These are phyloP conservation scores for Stratiomys singularior DNA, from an alignment of 2,888 invertebrate species.

Conservation along the genomic window DNA sequence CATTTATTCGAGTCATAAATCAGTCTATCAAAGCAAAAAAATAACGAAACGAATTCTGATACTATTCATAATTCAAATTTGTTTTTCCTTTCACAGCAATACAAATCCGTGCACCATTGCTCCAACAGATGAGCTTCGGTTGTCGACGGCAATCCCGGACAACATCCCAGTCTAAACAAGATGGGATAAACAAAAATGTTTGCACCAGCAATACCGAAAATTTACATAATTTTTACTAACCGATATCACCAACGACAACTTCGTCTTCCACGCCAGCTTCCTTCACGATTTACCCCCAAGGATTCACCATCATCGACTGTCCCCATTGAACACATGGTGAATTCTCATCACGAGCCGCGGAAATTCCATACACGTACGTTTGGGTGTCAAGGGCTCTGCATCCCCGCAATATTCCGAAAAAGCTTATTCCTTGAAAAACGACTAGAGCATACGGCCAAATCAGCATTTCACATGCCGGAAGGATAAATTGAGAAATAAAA, in stretches of 20 bases:
- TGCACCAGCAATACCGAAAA: not conserved
- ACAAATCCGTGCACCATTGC: conserved; percentile 32
- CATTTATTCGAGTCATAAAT: too few relatives aligned
- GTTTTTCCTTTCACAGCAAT: conserved; percentile 21
- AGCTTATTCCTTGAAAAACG: conserved; percentile 91
- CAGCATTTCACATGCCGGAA: conserved; percentile 81
- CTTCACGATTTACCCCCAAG: conserved; percentile 78
- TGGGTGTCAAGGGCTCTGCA: conserved; percentile 90
- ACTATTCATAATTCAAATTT: not conserved
- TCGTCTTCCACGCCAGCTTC: conserved; percentile 77
- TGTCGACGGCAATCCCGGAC: conserved; percentile 25
- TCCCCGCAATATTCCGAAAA: conserved; percentile 88
- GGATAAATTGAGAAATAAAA: conserved; percentile 6
- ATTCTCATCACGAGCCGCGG: conserved; percentile 79
- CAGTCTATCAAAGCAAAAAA: too few relatives aligned
- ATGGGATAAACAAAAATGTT: too few relatives aligned
- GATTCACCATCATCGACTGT: conserved; percentile 84
- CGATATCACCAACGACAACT: conserved; percentile 77
- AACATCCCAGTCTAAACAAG: conserved; percentile 23
- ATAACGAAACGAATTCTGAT: too few relatives aligned
- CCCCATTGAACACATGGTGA: conserved; percentile 92
- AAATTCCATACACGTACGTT: conserved; percentile 84
- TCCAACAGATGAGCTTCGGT: conserved; percentile 29
- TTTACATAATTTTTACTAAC: not conserved
- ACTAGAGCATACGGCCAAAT: conserved; percentile 96